These are phyloP conservation scores for Coelinius sp. DNA, from an alignment of 2,888 invertebrate species.

Conservation along the genomic window DNA sequence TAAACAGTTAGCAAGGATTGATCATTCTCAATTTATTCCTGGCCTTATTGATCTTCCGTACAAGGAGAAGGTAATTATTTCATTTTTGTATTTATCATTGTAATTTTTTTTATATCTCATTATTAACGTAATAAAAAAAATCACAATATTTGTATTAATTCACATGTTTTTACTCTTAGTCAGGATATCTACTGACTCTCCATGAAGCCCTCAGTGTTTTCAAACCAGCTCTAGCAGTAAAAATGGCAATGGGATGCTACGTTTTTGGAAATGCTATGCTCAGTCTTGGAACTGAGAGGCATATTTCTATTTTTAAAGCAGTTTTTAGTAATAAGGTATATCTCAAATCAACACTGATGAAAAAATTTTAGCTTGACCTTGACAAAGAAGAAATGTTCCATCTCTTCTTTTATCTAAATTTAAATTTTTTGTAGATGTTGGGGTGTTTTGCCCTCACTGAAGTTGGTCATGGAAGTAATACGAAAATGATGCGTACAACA, in stretches of 20 bases:
- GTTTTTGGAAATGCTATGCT: constrained; percentile 82
- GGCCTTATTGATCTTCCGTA: constrained; percentile 75
- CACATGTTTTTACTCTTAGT: constrained; percentile 69
- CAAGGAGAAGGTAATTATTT: constrained; percentile 76
- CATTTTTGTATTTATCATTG: too few species aligned
- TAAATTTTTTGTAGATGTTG: constrained; percentile 71
- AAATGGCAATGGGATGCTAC: constrained; percentile 83
- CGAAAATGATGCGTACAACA: constrained; percentile 87
- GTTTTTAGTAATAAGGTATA: constrained; percentile 81
- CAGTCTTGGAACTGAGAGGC: constrained; percentile 83
- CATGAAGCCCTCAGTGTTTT: constrained; percentile 82
- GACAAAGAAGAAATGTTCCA: too few species aligned
- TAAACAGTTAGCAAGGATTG: constrained; percentile 78
- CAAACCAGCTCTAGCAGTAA: constrained; percentile 83
- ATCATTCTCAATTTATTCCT: constrained; percentile 77
- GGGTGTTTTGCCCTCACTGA: constrained; percentile 92
- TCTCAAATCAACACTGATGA: too few species aligned
- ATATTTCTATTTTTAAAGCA: constrained; percentile 79
- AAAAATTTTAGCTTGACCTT: too few species aligned
- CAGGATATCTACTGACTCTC: constrained; percentile 81
- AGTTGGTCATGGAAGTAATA: constrained; percentile 92
- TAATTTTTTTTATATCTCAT: too few species aligned
- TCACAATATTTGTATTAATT: constrained; percentile 35
- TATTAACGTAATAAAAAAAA: too few species aligned
- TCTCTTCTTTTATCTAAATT: too few species aligned